Evolutionary conservation across 2,113 vertebrate species (phyloP), one percentile per base, ranked within the genome.

Genomic region (Aldabrachelys gigantea): DNA sequence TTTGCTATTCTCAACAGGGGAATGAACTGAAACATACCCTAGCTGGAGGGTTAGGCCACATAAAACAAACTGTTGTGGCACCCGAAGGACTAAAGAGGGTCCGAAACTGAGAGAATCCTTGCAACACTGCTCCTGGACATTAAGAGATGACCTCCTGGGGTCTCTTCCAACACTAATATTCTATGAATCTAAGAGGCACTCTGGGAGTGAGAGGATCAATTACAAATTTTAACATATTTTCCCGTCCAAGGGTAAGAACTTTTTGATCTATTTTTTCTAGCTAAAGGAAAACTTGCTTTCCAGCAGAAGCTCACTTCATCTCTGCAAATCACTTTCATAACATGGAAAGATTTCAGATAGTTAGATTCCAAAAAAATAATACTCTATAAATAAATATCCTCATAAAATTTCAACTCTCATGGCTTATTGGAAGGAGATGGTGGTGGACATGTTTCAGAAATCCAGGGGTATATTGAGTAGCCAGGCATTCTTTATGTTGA

Each of bases 211-310:
- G 16, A 17, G 31, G 14, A 16, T 69, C 14, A 69, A 69, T 69
- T n/a, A 69, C 17, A n/a, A 69, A 69, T 69, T 69, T 17, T 5
- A 76, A 44, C 7, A 81, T 52, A 52, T 75, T 88, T 93, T 75
- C 72, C 25, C 27, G 29, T 53, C 75, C 7, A 53, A 14, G 87
- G 5, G 13, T 5, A 94, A 78, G 4, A 75, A 16, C 2, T 27
- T 0, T 2, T 1, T 8, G 1, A 21, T 0, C 0, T 10, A 27
- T 91, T 85, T 80, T 65, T 75, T 16, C 41, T 89, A 0, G 21
- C 4, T 76, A 22, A 88, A 44, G 41, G 10, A 44, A 19, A 4
- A 1, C 0, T 91, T 4, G 87, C 44, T 1, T 89, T 90, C 5
- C 1, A 44, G 72, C 3, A 38, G 6, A 59, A 81, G 50, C 41